These are phyloP conservation scores for Pipa parva DNA, from an alignment of 2,113 vertebrate species.

Conservation along the genomic window DNA sequence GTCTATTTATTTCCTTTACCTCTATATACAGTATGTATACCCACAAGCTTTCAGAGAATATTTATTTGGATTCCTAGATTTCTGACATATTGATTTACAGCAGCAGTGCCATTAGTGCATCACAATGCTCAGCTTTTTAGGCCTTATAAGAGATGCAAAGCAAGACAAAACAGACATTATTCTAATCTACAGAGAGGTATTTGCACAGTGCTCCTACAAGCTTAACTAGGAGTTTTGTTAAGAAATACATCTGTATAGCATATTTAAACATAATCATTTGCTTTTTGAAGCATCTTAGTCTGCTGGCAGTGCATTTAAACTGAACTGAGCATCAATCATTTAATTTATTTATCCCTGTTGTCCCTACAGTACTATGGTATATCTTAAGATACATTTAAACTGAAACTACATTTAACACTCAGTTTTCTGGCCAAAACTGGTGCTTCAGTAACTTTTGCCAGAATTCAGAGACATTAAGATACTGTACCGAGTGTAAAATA, in stretches of 20 bases:
- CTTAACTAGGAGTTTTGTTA: background rate
- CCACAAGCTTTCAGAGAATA: background rate
- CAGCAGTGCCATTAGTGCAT: background rate
- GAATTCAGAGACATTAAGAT: no score
- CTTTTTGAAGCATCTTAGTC: background rate
- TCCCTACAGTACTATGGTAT: background rate
- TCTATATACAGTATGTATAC: background rate
- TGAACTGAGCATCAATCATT: background rate
- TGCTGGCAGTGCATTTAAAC: no score
- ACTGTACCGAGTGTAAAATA: no score
- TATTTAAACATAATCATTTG: background rate
- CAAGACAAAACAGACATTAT: background rate
- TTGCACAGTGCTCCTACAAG: background rate
- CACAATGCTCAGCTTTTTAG: background rate
- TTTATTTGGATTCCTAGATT: background rate
- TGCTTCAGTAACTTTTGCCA: no score
- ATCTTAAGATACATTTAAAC: no score
- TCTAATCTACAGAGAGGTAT: background rate
- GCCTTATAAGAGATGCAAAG: background rate
- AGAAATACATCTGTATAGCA: background rate
- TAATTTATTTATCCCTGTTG: background rate
- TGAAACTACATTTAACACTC: no score
- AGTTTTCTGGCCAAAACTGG: no score
- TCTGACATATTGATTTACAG: slow-evolving; percentile 1
- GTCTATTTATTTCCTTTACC: no score